These are phyloP conservation scores for Camptogramma bilineatum DNA, from an alignment of 2,888 invertebrate genomes.

Conservation along the genomic window DNA sequence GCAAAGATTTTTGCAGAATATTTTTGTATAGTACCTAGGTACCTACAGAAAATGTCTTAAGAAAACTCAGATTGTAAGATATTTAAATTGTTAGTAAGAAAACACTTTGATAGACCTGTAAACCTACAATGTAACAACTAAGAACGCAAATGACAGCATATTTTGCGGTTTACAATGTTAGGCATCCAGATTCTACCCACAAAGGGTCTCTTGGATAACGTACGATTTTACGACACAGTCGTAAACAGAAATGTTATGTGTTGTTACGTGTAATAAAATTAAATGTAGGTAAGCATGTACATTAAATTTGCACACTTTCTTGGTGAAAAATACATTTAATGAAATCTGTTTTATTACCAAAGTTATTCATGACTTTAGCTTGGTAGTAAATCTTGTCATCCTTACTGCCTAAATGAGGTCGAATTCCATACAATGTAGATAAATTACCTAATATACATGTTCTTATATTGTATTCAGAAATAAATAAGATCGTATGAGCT, in stretches of 20 bases:
- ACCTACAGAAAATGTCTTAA: background rate
- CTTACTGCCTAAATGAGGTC: background rate
- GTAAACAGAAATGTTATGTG: constrained; percentile 41
- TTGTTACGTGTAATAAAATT: constrained; percentile 42
- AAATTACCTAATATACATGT: background rate
- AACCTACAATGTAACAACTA: constrained; percentile 2
- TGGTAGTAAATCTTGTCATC: background rate
- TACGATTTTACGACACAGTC: constrained; percentile 41
- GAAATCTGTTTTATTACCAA: constrained; percentile 1
- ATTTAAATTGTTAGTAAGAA: background rate
- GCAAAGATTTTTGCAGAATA: background rate
- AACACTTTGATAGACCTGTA: constrained; percentile 7
- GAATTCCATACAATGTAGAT: background rate
- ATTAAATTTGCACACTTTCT: constrained; percentile 34
- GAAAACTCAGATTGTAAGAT: background rate
- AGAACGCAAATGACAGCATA: constrained; percentile 28
- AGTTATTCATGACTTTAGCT: background rate
- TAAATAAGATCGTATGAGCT: background rate
- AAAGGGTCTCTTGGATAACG: constrained; percentile 41
- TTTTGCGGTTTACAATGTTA: constrained; percentile 37
- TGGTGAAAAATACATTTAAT: constrained; percentile 7
- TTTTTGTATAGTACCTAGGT: background rate
- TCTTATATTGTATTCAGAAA: background rate
- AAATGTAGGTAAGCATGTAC: constrained; percentile 32
- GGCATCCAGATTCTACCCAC: constrained; percentile 39